Evolutionary conservation across 2,113 vertebrate species (phyloP).

Genomic region (Sylvietta virens): DNA sequence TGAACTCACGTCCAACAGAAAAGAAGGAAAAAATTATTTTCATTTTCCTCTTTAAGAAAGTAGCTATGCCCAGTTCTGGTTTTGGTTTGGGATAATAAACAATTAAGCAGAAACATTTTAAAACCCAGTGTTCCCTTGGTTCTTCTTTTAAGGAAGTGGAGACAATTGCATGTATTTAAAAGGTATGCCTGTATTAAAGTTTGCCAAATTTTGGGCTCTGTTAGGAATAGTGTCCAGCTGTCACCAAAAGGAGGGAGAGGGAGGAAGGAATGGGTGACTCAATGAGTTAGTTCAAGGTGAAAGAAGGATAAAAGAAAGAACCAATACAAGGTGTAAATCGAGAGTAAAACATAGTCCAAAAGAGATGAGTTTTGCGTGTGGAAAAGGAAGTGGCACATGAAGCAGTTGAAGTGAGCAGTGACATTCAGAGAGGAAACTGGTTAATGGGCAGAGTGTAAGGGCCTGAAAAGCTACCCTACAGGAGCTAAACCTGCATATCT

Average conservation of each 20-base stretch:
- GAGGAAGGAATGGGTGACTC: not conserved
- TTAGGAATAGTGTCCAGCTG: not conserved
- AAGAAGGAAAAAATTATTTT: slow-evolving; percentile 3
- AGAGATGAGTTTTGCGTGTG: not conserved
- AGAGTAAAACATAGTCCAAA: not conserved
- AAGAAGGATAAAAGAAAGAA: not conserved
- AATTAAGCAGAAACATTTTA: slow-evolving; percentile 1
- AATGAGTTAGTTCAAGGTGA: not conserved
- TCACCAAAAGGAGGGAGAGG: not conserved
- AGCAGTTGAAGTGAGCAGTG: not conserved
- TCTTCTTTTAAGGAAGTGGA: slow-evolving; percentile 4
- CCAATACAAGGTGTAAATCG: not conserved
- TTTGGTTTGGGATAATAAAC: slow-evolving; percentile 43
- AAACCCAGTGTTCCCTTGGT: slow-evolving; percentile 11
- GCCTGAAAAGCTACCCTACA: rapidly evolving
- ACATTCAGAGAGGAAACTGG: not conserved
- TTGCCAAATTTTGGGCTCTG: not conserved
- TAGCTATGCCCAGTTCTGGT: not conserved
- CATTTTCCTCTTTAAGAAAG: slow-evolving; percentile 9
- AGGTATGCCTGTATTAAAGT: not conserved
- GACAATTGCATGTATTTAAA: not conserved
- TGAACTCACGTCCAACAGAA: not conserved
- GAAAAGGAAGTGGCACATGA: not conserved
- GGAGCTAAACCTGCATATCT: not conserved
- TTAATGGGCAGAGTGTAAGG: not conserved